Evolutionary conservation across 37 sponge, comb jelly and placozoan species (phyloP).

Genomic region (Hexactinellida sp.): DNA sequence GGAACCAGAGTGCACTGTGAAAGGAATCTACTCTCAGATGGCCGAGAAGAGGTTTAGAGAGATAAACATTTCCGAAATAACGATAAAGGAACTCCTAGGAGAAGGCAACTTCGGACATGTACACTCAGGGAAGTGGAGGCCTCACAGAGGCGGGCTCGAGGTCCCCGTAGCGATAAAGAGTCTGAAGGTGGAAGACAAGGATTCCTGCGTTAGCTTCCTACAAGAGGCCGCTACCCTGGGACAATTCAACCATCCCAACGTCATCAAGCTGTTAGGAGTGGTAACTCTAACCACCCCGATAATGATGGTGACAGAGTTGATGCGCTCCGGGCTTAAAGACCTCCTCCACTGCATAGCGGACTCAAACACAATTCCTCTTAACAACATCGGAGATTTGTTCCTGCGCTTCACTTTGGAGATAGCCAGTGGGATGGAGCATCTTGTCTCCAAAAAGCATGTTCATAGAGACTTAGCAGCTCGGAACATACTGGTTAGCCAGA

Average conservation of each 20-base stretch:
- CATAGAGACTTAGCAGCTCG: conserved; percentile 2
- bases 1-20: neutral
- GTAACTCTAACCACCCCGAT: neutral
- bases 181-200: neutral
- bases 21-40: conserved; percentile 1
- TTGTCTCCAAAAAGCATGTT: neutral
- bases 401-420: neutral
- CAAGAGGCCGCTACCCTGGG: neutral
- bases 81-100: neutral
- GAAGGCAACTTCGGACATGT: neutral
- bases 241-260: conserved; percentile 10
- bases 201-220: neutral
- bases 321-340: neutral
- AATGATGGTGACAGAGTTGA: conserved; percentile 10
- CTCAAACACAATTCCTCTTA: neutral
- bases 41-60: neutral
- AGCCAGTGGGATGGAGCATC: conserved; percentile 8
- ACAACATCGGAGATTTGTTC: neutral
- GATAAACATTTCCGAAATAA: neutral
- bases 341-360: neutral
- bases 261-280: neutral
- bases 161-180: neutral
- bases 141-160: neutral
- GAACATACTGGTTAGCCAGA: neutral
- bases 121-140: neutral